Evolutionary conservation across 2,888 invertebrate genomes (phyloP), one percentile per base, ranked within the genome.

Genomic region (Protula sp.): DNA sequence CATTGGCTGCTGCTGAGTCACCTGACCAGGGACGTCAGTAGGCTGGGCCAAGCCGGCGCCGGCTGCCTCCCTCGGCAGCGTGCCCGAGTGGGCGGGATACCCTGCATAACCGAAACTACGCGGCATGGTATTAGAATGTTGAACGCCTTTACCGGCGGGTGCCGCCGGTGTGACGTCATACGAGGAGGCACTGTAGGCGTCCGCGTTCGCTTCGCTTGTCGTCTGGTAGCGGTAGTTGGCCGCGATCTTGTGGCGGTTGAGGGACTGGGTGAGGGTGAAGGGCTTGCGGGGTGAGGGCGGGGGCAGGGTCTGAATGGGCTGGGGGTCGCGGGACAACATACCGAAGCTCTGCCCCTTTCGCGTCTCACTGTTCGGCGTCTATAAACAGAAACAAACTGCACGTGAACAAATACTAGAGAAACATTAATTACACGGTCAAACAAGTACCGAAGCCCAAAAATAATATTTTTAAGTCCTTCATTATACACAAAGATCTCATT

Each of bases 1-100:
- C 68, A 64, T 70, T 70, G 27, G 64, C 60, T 50, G 64, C 56
- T 24, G 61, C 31, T 22, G 65, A 61, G 22, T 55, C n/a, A n/a
- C n/a, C n/a, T n/a, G n/a, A n/a, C n/a, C n/a, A n/a, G n/a, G n/a
- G n/a, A n/a, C n/a, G n/a, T n/a, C n/a, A n/a, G n/a, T n/a, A n/a
- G n/a, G n/a, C 14, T 3, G 3, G 45, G 9, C n/a, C 45, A n/a
- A 38, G 45, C 45, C 9, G 9, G 45, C 45, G 45, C 45, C 45
- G 45, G 45, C 45, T n/a, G 45, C 45, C 45, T 9, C 45, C 45
- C 45, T 9, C 45, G 9, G 9, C 9, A 9, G 45, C 45, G 9
- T 14, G 45, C 45, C 9, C 45, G 45, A 38, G n/a, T n/a, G n/a
- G n/a, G n/a, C n/a, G n/a, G n/a, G n/a, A n/a, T n/a, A n/a, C n/a